Percentiles rank a stretch among this genome's conserved stretches.
These are phyloP conservation scores for Paradisaea rubra DNA, from an alignment of 2,113 vertebrate species.

Conservation along the genomic window DNA sequence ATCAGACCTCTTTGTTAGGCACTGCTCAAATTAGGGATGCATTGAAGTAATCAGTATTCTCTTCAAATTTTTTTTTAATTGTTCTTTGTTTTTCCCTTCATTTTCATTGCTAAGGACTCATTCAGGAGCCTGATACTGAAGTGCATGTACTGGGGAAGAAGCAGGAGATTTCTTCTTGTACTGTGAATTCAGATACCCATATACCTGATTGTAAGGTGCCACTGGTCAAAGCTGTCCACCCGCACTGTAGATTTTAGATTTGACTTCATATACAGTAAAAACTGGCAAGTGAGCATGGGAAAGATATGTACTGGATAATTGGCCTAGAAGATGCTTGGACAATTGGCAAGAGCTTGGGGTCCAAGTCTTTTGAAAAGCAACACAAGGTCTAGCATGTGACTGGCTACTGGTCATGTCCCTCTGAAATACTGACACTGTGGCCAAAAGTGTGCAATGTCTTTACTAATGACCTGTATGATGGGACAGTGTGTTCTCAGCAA, in stretches of 20 bases:
- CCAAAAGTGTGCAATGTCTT: background rate
- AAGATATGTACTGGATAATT: background rate
- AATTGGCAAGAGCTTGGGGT: background rate
- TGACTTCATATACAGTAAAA: background rate
- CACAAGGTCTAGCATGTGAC: background rate
- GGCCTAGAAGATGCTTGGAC: background rate
- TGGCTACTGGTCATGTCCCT: background rate
- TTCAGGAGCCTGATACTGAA: background rate
- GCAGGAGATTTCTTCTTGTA: background rate
- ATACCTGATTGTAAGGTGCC: background rate
- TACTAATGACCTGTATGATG: background rate
- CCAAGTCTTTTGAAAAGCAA: background rate
- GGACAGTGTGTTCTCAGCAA: background rate
- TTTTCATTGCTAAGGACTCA: background rate
- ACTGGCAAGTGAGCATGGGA: background rate
- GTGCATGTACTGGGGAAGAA: background rate
- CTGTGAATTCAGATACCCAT: background rate
- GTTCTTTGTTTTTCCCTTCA: background rate
- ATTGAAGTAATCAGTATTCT: slow-evolving; percentile 49
- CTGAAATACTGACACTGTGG: background rate
- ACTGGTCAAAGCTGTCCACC: background rate
- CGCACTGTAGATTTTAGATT: background rate
- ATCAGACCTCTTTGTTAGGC: slow-evolving; percentile 50
- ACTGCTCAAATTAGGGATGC: slow-evolving; percentile 27
- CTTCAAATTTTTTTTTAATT: background rate